Evolutionary conservation across 2,888 invertebrate species (phyloP).

Genomic region (Cryptophagus acutangulus): DNA sequence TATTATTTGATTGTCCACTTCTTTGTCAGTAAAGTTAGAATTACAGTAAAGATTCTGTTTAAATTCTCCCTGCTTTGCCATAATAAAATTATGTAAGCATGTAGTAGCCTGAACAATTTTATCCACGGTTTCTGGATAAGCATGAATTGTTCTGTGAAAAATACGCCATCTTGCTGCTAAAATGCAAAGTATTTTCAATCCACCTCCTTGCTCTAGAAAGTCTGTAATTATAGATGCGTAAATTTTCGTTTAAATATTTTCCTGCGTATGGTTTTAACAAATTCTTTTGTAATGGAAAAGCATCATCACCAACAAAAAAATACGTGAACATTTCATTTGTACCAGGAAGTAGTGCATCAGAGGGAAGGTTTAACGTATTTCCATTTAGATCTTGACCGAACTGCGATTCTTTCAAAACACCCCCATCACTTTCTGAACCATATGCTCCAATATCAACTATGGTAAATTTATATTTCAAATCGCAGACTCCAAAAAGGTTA

Average conservation of each 20-base stretch:
- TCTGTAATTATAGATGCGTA: constrained; percentile 17
- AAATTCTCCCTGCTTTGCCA: neutral
- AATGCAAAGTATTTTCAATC: constrained; percentile 19
- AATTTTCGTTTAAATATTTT: constrained; percentile 5
- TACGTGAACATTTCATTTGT: neutral
- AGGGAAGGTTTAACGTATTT: neutral
- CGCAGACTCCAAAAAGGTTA: constrained; percentile 5
- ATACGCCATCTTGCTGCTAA: constrained; percentile 18
- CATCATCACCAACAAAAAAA: constrained; percentile 11
- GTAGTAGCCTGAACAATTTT: constrained; percentile 1
- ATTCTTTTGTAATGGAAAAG: constrained; percentile 6
- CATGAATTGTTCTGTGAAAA: constrained; percentile 9
- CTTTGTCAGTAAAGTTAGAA: neutral
- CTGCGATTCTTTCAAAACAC: constrained; percentile 3
- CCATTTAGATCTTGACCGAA: neutral
- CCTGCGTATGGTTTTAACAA: constrained; percentile 9
- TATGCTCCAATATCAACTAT: constrained; percentile 10
- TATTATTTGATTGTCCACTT: neutral
- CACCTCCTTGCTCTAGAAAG: constrained; percentile 13
- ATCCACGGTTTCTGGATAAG: constrained; percentile 5
- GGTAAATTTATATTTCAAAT: constrained; percentile 7
- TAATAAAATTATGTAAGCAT: constrained; percentile 4
- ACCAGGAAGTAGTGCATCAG: neutral
- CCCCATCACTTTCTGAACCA: constrained; percentile 5
- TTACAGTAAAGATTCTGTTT: neutral